Percentiles rank a stretch among this genome's conserved stretches.
phyloP scores from a whole-genome alignment of 1,140 invertebrate species.

The Brachionus asplanchnoidis region DNA sequence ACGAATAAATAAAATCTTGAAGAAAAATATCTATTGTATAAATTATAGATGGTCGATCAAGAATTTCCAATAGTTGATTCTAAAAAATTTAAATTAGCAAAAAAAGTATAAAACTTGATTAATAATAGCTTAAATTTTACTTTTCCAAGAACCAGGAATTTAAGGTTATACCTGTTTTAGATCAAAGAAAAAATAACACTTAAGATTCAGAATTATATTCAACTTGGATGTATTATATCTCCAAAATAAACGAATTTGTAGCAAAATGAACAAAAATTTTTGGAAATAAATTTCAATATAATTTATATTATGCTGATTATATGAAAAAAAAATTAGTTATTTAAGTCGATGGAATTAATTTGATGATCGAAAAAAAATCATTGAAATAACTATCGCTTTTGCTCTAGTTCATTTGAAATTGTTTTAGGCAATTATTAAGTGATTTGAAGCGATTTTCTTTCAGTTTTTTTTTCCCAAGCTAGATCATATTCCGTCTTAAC shows the following conservation, averaged over 20 bases:
- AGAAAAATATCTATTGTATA: not conserved
- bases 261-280: not conserved
- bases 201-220: not conserved
- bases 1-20: not conserved
- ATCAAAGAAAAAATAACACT: not conserved
- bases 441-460: not conserved
- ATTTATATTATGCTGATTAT: conserved; percentile 16
- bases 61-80: not conserved
- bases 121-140: not conserved
- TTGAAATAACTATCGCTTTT: not conserved
- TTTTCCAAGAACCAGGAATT: not conserved
- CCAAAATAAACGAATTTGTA: not conserved
- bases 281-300: not conserved
- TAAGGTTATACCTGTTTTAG: not conserved
- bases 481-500: not conserved
- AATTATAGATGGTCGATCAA: not conserved
- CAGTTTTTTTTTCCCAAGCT: not conserved
- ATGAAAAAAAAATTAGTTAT: conserved; percentile 23
- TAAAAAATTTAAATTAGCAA: not conserved
- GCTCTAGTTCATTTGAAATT: not conserved
- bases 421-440: not conserved
- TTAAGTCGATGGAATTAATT: not conserved
- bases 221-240: not conserved
- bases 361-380: not conserved
- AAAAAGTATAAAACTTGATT: not conserved